Evolutionary conservation across 2,113 vertebrate species (phyloP), one percentile per base, ranked within the genome.

Genomic region (Nicator chloris): DNA sequence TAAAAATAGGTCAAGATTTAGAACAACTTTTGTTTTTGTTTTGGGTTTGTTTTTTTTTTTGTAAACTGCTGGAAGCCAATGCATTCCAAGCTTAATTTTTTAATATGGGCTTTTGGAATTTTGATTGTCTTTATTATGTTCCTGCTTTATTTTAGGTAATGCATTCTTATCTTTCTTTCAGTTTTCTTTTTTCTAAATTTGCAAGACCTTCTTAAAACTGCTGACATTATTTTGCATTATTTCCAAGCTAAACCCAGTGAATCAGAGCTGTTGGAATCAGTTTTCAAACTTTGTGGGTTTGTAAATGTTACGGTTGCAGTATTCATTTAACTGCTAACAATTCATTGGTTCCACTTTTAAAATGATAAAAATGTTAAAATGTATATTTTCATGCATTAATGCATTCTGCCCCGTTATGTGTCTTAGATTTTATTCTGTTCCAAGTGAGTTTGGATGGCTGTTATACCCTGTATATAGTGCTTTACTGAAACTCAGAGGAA

Each of bases 401-500:
- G 57, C 61, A 12, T 96, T 94, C 93, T 96, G 59, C 75, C 92
- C 96, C 49, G 10, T 59, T 78, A 63, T 40, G 93, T 42, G 72
- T 93, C 83, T 73, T 86, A 72, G 66, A 66, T 92, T 97, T 65
- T 94, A 27, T 88, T 97, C 82, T 88, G 44, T 88, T 82, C 33
- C 88, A 31, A 70, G 73, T 88, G 77, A 96, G 81, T 96, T 94
- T 88, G 89, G 85, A 80, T 91, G 95, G 91, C 97, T 83, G 11
- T 94, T 71, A 14, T 47, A 20, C 85, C 95, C 88, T 97, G 92
- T 93, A 91, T 69, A 92, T 95, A 93, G 95, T 96, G 93, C 93
- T 93, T 95, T 88, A 95, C 97, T 97, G 97, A 97, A 97, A 96
- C 97, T 96, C 96, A 37, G 79, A 68, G 96, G 98, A 98, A 97